phyloP scores from a whole-genome alignment of 2,113 vertebrate species.

The Centropristis striata region DNA sequence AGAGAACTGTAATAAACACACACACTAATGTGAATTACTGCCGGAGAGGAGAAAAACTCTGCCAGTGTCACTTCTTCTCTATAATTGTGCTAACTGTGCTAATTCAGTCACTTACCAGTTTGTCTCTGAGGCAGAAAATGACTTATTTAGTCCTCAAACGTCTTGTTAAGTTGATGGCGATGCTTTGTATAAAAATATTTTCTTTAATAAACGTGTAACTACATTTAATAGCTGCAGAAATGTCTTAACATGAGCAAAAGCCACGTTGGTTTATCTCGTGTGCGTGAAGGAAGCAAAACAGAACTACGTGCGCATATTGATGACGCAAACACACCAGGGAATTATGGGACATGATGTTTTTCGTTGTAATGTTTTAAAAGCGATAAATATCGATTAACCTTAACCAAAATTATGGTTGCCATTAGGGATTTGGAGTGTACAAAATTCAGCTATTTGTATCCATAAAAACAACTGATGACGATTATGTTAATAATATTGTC shows the following conservation, averaged over 20 bases:
- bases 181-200: not conserved
- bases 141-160: not conserved
- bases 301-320: constrained; percentile 48
- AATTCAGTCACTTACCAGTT: constrained; percentile 6
- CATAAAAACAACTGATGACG: not conserved
- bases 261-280: constrained; percentile 70
- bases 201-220: not conserved
- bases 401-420: not conserved
- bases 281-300: constrained; percentile 61
- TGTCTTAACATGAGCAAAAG: not conserved
- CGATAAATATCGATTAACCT: not conserved
- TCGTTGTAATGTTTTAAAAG: too few species aligned
- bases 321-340: constrained; percentile 34
- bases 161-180: not conserved
- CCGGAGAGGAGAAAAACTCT: not conserved
- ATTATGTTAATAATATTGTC: not conserved
- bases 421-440: not conserved
- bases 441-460: not conserved
- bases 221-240: not conserved
- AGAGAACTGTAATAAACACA: not conserved
- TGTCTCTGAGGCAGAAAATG: not conserved
- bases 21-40: not conserved
- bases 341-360: constrained; percentile 55
- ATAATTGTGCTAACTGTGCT: not conserved
- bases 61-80: not conserved